phyloP scores from a whole-genome alignment of 2,797 vertebrate species.

The Pelochelys cantorii region DNA sequence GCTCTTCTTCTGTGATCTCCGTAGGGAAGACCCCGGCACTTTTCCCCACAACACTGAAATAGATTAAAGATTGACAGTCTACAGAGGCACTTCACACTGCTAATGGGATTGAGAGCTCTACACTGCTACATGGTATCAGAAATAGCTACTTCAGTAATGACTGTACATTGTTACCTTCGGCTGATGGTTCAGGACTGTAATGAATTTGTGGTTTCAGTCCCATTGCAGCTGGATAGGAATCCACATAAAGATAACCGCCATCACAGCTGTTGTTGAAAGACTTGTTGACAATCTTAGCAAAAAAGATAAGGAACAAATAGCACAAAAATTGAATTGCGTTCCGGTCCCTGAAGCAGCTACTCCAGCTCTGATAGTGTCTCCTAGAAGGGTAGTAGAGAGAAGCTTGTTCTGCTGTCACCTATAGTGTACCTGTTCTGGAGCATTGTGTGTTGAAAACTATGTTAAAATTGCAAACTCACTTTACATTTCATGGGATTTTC shows the following conservation, averaged over 20 bases:
- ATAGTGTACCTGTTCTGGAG: neutral
- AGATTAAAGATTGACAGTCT: constrained; percentile 10
- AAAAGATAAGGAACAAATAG: neutral
- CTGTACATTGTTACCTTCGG: neutral
- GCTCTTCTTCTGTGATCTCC: neutral
- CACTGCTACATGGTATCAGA: constrained; percentile 15
- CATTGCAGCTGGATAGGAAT: constrained; percentile 15
- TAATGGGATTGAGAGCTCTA: constrained; percentile 26
- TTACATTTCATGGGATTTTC: neutral
- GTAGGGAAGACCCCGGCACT: neutral
- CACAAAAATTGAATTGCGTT: neutral
- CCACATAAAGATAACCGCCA: neutral
- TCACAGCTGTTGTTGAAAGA: neutral
- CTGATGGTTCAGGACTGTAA: neutral
- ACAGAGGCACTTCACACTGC: neutral
- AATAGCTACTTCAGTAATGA: neutral
- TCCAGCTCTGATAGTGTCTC: neutral
- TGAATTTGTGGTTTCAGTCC: constrained; percentile 24
- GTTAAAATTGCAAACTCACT: neutral
- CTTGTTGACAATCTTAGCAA: neutral
- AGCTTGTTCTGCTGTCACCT: neutral
- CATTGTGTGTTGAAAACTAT: neutral
- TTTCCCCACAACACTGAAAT: neutral
- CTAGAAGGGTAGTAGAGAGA: neutral
- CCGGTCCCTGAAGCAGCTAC: neutral